Evolutionary conservation across 2,888 invertebrate genomes (phyloP), one percentile per base, ranked within the genome.

Genomic region (Sinhomidia bicolor): DNA sequence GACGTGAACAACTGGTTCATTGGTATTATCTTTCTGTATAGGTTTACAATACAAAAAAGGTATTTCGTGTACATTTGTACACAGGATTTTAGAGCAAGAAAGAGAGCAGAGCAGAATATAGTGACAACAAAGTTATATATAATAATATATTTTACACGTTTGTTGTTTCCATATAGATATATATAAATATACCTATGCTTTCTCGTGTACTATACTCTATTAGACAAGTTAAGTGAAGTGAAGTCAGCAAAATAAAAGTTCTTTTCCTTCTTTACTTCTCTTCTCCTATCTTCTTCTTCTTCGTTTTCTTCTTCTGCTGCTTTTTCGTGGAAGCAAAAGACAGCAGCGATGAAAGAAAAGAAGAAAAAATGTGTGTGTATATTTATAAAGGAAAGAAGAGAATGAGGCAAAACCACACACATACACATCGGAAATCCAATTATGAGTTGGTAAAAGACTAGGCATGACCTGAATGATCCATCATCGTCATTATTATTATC

Each of bases 391-490:
- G n/a, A n/a, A n/a, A 62, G 26, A 65, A 78, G 54, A 65, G 76
- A 54, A 54, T 29, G 47, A 62, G 76, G 65, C 20, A 78, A 60
- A 80, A 85, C 78, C 85, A 60, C 78, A 54, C 85, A 60, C 78
- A 54, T 51, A 76, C 78, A 80, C 85, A 85, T 85, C 85, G 85
- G 89, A 92, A 92, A 92, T 92, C 92, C 92, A 92, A 92, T 92
- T 92, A 92, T 91, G 90, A 90, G 85, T 90, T 88, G 90, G 91
- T 90, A 90, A 91, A 91, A 90, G 90, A 81, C 88, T 90, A 88
- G 89, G 88, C 91, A 91, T 91, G 91, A 91, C 91, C 91, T 90
- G 91, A 90, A 91, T 91, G 90, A 90, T 91, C 91, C 84, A 89
- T 89, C 87, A 89, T 89, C 85, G 79, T 85, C 85, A 87, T 87